These are phyloP conservation scores for Candidula unifasciata DNA, from an alignment of 2,888 invertebrate genomes.

Conservation along the genomic window DNA sequence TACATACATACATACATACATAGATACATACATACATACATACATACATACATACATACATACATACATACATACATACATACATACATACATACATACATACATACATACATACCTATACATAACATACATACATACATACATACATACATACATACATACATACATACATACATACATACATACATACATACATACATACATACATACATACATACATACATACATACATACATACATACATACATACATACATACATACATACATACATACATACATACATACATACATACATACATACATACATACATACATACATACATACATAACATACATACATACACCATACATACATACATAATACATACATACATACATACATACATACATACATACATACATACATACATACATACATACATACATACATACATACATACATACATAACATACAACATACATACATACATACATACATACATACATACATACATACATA, in stretches of 20 bases:
- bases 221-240: slow-evolving; percentile 37
- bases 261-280: slow-evolving; percentile 26
- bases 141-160: background rate
- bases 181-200: background rate
- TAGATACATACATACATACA: slow-evolving; percentile 7
- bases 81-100: slow-evolving; percentile 25
- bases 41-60: background rate
- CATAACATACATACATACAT: background rate
- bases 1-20: slow-evolving; percentile 23
- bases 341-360: too few relatives aligned
- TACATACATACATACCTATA: slow-evolving; percentile 29
- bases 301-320: slow-evolving; percentile 17
- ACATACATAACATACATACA: too few relatives aligned
- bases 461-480: too few relatives aligned
- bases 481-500: too few relatives aligned
- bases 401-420: too few relatives aligned
- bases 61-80: background rate
- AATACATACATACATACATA: too few relatives aligned
- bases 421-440: too few relatives aligned
- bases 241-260: slow-evolving; percentile 21
- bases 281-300: background rate
- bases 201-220: slow-evolving; percentile 7
- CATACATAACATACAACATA: too few relatives aligned
- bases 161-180: background rate
- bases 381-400: too few relatives aligned